These are phyloP conservation scores for Scaptomyza parva DNA, from an alignment of 2,888 invertebrate species.

Conservation along the genomic window DNA sequence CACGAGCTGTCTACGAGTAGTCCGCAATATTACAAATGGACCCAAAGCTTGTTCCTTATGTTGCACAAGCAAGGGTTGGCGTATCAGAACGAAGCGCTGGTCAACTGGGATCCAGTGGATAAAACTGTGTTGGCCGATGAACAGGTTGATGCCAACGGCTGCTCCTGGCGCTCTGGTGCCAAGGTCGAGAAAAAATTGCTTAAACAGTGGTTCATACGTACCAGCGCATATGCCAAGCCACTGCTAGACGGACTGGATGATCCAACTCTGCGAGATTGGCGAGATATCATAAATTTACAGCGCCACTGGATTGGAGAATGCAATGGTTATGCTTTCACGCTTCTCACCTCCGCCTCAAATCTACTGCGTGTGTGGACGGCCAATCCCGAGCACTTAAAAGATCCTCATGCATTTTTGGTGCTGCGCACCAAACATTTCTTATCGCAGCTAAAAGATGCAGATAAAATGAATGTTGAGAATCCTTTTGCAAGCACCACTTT, in stretches of 20 bases:
- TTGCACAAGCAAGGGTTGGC: constrained; percentile 93
- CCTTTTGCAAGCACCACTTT: constrained; percentile 89
- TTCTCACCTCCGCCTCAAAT: constrained; percentile 84
- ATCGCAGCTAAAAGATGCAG: constrained; percentile 81
- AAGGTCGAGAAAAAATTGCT: constrained; percentile 94
- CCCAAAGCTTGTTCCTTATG: constrained; percentile 96
- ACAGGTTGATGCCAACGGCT: constrained; percentile 96
- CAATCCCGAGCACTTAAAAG: constrained; percentile 89
- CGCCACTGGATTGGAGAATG: constrained; percentile 96
- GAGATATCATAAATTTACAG: constrained; percentile 93
- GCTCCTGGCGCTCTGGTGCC: constrained; percentile 98
- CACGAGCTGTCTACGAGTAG: constrained; percentile 95
- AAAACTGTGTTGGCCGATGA: constrained; percentile 98
- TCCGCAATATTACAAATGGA: constrained; percentile 97
- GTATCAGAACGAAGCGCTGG: constrained; percentile 94
- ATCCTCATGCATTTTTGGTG: constrained; percentile 89
- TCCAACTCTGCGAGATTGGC: constrained; percentile 91
- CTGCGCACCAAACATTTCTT: constrained; percentile 87
- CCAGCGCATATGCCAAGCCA: constrained; percentile 92
- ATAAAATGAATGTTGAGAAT: constrained; percentile 87
- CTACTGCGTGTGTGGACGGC: constrained; percentile 88
- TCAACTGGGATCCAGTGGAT: constrained; percentile 99
- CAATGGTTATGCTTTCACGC: constrained; percentile 90
- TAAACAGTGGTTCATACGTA: constrained; percentile 97
- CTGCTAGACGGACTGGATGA: constrained; percentile 90